Evolutionary conservation across 2,888 invertebrate genomes (phyloP).

Genomic region (Stenodema calcarata): DNA sequence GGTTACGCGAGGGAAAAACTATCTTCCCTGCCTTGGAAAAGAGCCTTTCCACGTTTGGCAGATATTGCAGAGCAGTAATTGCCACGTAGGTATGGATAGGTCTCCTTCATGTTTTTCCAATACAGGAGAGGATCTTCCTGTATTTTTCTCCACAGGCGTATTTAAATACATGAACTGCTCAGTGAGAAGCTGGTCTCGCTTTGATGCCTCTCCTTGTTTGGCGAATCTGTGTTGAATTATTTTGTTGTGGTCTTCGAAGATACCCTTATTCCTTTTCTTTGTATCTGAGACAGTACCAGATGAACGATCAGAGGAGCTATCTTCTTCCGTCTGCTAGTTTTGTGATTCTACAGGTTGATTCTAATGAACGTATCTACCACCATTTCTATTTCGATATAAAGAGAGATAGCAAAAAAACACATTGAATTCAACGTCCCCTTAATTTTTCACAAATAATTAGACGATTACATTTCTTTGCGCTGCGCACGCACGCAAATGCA

Average conservation of each 20-base stretch:
- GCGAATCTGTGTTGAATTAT: background rate
- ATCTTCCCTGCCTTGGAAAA: too few species aligned
- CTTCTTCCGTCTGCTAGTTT: background rate
- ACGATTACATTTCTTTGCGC: too few species aligned
- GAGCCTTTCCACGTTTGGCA: background rate
- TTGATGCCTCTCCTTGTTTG: background rate
- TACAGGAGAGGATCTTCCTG: too few species aligned
- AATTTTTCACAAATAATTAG: too few species aligned
- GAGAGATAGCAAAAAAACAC: too few species aligned
- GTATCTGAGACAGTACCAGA: background rate
- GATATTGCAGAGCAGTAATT: background rate
- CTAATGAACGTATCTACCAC: too few species aligned
- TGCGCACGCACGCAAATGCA: too few species aligned
- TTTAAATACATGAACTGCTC: background rate
- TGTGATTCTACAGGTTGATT: background rate
- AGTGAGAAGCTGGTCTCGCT: background rate
- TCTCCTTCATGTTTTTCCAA: background rate
- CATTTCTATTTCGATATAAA: too few species aligned
- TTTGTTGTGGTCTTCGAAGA: background rate
- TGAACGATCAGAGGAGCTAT: background rate
- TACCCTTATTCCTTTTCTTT: background rate
- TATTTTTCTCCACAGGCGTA: background rate
- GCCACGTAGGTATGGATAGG: background rate
- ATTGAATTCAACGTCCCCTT: too few species aligned
- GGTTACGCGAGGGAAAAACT: too few species aligned